Conservation (phyloP, 2,113 vertebrate species). For the Hydropotes inermis region DNA sequence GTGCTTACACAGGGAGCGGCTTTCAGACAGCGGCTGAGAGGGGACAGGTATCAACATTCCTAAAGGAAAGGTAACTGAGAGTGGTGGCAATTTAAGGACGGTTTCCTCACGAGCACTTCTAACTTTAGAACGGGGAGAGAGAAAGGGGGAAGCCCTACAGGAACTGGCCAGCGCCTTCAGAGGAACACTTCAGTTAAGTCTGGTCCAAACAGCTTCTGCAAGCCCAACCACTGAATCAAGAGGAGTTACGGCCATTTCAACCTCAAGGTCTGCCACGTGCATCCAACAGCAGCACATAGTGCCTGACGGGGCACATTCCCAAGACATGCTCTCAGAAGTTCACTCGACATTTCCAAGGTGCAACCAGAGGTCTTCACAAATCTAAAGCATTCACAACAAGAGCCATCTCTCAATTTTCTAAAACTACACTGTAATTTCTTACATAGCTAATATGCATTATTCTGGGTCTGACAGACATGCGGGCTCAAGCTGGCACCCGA, state of each 20-base stretch:
- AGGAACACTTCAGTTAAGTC: background rate
- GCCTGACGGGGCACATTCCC: background rate
- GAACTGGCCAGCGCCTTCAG: background rate
- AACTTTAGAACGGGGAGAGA: background rate
- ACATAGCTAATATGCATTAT: background rate
- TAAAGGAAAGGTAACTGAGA: slow-evolving; percentile 25
- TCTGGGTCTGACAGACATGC: background rate
- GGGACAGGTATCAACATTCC: background rate
- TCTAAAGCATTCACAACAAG: background rate
- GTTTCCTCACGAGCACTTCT: background rate
- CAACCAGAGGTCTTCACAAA: background rate
- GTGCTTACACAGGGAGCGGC: background rate
- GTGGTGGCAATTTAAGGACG: background rate
- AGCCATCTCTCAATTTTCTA: background rate
- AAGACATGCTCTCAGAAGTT: slow-evolving; percentile 3
- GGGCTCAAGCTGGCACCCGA: background rate
- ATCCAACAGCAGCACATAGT: background rate
- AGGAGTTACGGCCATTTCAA: background rate
- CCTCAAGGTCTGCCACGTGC: slow-evolving; percentile 16
- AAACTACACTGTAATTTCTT: background rate
- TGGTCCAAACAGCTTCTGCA: background rate
- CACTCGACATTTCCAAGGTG: background rate
- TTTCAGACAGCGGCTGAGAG: background rate
- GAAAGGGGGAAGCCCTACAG: background rate
- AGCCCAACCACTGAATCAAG: background rate